Base-by-base conservation (phyloP, 2,888 invertebrate species). In the Lycaena phlaeas region DNA sequence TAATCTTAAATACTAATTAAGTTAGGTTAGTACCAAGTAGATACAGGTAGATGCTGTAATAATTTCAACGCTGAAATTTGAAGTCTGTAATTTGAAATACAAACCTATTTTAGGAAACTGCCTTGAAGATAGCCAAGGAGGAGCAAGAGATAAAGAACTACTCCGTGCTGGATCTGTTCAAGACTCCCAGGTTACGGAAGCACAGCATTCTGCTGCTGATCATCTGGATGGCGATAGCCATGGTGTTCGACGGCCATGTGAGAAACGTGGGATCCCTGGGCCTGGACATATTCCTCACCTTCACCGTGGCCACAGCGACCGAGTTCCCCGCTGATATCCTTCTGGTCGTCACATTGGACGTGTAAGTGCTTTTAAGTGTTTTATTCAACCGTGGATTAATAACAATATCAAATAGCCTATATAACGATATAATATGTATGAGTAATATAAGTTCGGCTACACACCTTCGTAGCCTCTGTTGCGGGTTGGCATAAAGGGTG, bases 161-260 rank as follows among this genome's bases (percentile, higher is more conserved):
- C 61, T 93, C 93, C 0, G 89, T 93, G 0, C 43, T 92, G 18
- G 94, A 95, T 62, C 86, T 95, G 0, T 91, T 95, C 61, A 89
- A 81, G 58, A 92, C 92, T 0, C 93, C 94, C 0, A 87, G 93
- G 0, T 71, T 96, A 2, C 84, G 95, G 1, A 88, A 88, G 38
- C 90, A 91, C 48, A 72, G 92, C 4, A 70, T 94, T 29, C 76
- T 95, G 1, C 78, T 95, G 1, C 89, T 93, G 39, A 44, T 92
- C 9, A 92, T 95, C 49, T 95, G 95, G 95, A 92, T 93, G 88
- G 87, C 90, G 7, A 92, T 94, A 22, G 92, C 94, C 0, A 76
- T 95, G 73, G 93, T 93, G 0, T 94, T 95, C 64, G 94, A 95
- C 61, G 94, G 94, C 0, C 95, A 96, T 63, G 94, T 95, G 10